Evolutionary conservation across 2,797 vertebrate genomes (phyloP), one percentile per base, ranked within the genome.

Genomic region (Denticeps clupeoides): DNA sequence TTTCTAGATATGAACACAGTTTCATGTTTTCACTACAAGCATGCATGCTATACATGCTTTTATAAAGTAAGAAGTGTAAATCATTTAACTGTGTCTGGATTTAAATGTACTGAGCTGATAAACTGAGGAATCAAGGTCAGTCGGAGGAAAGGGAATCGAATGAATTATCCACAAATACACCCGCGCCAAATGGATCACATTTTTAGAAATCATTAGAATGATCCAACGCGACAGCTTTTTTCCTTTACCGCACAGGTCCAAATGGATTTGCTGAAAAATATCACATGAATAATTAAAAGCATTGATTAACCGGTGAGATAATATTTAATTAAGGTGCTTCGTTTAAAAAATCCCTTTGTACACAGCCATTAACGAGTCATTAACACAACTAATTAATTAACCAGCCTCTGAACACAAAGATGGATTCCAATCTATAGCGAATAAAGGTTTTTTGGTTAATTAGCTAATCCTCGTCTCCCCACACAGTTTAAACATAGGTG

Each of bases 331-430:
- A 79, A 75, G 74, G 73, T 66, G 64, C 67, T 75, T 77, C 68
- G 75, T 82, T 84, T n/a, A n/a, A n/a, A 81, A 73, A 80, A 84
- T 83, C 79, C 75, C 67, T 38, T 71, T 27, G 57, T 66, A 64
- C 73, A 55, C 59, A 51, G 35, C 69, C 75, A 80, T 80, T 80
- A 83, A 81, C 75, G 72, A 69, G 70, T 73, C 77, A 79, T 85
- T 85, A 86, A 77, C 73, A 70, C 74, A 76, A 82, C 82, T 79
- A 84, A 85, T 85, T 82, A 79, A 82, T 83, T 80, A 82, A 79
- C 70, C 55, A 67, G 70, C 64, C 67, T 67, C 69, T 63, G 77
- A 80, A 75, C 78, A 75, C 71, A 71, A 76, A 76, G 80, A 80
- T 54, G 65, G 70, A 79, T 77, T 82, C 74, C 67, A 67, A 77